Conservation (phyloP, 2,113 vertebrate species). For the Gorsachius goisagi region DNA sequence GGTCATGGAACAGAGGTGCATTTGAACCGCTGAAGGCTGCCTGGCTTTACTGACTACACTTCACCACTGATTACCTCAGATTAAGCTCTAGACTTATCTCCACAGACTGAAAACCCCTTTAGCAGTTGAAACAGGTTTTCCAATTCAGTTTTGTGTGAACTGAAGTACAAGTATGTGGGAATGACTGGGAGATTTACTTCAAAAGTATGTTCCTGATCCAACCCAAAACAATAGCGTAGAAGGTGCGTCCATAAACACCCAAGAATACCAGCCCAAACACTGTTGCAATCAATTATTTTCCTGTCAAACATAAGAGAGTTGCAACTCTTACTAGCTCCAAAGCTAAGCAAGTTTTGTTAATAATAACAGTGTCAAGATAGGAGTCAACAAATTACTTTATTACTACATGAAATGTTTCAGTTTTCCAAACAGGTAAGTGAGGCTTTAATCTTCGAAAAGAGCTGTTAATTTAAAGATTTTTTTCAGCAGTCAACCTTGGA, state of each 20-base stretch:
- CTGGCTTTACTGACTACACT: background rate
- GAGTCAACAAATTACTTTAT: background rate
- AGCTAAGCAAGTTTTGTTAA: background rate
- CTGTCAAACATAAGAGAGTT: background rate
- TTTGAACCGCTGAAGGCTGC: background rate
- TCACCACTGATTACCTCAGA: background rate
- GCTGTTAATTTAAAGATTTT: background rate
- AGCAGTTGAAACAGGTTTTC: background rate
- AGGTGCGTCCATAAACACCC: background rate
- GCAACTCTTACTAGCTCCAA: background rate
- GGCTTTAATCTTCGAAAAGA: background rate
- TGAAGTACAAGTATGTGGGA: background rate
- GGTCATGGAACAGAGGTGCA: background rate
- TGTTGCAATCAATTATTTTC: background rate
- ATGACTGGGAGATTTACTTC: background rate
- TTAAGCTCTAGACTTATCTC: background rate
- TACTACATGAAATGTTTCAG: background rate
- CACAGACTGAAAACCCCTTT: background rate
- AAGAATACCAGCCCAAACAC: background rate
- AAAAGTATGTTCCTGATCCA: background rate
- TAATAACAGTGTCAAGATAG: background rate
- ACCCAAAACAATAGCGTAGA: background rate
- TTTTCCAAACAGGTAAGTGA: background rate
- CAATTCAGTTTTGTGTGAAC: background rate
- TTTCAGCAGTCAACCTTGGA: background rate